A percentile compares a stretch with the other conserved stretches of the same genome.
Evolutionary conservation across 2,888 invertebrate genomes (phyloP).

Genomic region (Drosophila ezoana): DNA sequence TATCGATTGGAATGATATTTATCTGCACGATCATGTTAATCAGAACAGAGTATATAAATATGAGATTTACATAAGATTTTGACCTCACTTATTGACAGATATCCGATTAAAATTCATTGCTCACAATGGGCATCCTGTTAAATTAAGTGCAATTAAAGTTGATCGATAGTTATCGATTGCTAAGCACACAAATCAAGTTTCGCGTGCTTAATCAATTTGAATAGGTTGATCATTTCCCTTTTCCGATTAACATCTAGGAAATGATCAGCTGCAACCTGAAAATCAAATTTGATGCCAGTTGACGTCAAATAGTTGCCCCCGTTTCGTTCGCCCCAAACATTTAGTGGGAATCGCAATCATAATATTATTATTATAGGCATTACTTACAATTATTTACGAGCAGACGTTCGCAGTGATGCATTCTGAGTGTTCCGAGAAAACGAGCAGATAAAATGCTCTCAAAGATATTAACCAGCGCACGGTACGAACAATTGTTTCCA

Average conservation of each 20-base stretch:
- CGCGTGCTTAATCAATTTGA: conserved; percentile 21
- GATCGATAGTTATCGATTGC: background rate
- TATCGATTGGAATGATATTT: too few relatives aligned
- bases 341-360: conserved; percentile 32
- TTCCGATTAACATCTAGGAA: conserved; percentile 33
- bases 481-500: conserved; percentile 43
- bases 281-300: conserved; percentile 12
- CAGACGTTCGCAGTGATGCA: conserved; percentile 24
- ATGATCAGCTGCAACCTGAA: conserved; percentile 13
- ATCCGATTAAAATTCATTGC: background rate
- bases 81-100: too few relatives aligned
- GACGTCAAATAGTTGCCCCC: conserved; percentile 39
- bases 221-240: conserved; percentile 43
- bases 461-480: conserved; percentile 54
- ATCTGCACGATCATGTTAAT: too few relatives aligned
- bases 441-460: conserved; percentile 30
- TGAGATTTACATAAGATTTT: too few relatives aligned
- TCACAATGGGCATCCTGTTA: conserved; percentile 16
- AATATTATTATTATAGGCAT: conserved; percentile 59
- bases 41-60: too few relatives aligned
- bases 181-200: conserved; percentile 3
- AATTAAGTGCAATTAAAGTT: background rate
- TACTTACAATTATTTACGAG: conserved; percentile 65
- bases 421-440: conserved; percentile 43
- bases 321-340: background rate